phyloP scores from a whole-genome alignment of 2,113 vertebrate genomes.

The Caranx ignobilis region DNA sequence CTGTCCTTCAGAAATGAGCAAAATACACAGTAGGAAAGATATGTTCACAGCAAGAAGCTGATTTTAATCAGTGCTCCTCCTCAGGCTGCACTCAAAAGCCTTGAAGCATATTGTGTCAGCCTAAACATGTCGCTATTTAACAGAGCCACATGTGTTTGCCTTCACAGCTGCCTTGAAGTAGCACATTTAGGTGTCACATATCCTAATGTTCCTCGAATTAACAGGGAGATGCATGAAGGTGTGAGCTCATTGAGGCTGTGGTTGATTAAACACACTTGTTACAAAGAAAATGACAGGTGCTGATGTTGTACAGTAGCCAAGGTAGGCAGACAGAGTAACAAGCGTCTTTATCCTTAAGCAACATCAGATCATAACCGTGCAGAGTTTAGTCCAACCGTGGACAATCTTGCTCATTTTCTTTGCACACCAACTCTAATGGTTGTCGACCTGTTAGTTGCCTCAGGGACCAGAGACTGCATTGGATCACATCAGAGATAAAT shows the following conservation, averaged over 20 bases:
- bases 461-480: not conserved
- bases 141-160: not conserved
- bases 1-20: not conserved
- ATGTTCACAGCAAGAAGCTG: too few species aligned
- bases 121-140: not conserved
- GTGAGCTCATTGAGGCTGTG: not conserved
- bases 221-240: not conserved
- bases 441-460: not conserved
- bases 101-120: not conserved
- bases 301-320: not conserved
- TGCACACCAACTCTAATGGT: not conserved
- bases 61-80: not conserved
- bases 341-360: not conserved
- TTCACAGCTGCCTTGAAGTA: not conserved
- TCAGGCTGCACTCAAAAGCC: not conserved
- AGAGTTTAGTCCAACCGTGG: not conserved
- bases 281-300: not conserved
- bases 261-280: not conserved
- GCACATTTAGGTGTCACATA: not conserved
- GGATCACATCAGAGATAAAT: not conserved
- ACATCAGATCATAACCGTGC: not conserved
- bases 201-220: not conserved
- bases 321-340: not conserved
- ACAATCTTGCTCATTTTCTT: not conserved
- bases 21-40: not conserved